These are phyloP conservation scores for Dasysyrphus albostriatus DNA, from an alignment of 2,888 invertebrate genomes.

Conservation along the genomic window DNA sequence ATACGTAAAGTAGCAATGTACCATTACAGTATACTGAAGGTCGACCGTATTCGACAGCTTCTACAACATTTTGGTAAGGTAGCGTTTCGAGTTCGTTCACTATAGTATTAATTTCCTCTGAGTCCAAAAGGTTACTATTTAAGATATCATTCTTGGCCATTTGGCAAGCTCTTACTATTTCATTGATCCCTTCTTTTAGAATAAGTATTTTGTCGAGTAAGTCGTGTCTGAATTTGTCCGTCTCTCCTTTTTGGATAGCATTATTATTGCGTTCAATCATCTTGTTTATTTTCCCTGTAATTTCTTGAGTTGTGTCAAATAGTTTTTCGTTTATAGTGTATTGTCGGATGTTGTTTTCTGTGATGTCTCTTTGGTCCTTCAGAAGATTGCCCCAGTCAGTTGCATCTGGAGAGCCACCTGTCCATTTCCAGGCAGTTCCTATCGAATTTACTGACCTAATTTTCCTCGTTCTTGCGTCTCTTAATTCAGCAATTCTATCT, in stretches of 20 bases:
- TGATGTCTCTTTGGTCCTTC: too few species aligned
- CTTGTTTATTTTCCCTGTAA: background rate
- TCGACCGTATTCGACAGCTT: background rate
- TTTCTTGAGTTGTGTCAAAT: too few species aligned
- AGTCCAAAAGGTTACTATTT: background rate
- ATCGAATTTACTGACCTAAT: too few species aligned
- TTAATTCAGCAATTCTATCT: too few species aligned
- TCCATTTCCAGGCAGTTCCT: too few species aligned
- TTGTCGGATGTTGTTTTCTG: too few species aligned
- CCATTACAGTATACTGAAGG: background rate
- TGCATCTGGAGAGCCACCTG: too few species aligned
- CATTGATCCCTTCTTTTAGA: background rate
- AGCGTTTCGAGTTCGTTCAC: background rate
- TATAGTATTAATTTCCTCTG: background rate
- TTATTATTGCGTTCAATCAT: slow-evolving; percentile 1
- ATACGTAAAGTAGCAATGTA: background rate
- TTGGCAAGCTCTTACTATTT: background rate
- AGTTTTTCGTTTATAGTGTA: too few species aligned
- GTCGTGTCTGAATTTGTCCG: slow-evolving; percentile 12
- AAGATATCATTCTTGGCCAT: background rate
- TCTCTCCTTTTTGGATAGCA: background rate
- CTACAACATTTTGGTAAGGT: slow-evolving; percentile 26
- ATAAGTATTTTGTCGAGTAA: slow-evolving; percentile 9
- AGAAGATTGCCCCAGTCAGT: too few species aligned
- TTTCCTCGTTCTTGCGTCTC: too few species aligned